Evolutionary conservation across 2,888 invertebrate genomes (phyloP).

Genomic region (Pristionchus fissidentatus): DNA sequence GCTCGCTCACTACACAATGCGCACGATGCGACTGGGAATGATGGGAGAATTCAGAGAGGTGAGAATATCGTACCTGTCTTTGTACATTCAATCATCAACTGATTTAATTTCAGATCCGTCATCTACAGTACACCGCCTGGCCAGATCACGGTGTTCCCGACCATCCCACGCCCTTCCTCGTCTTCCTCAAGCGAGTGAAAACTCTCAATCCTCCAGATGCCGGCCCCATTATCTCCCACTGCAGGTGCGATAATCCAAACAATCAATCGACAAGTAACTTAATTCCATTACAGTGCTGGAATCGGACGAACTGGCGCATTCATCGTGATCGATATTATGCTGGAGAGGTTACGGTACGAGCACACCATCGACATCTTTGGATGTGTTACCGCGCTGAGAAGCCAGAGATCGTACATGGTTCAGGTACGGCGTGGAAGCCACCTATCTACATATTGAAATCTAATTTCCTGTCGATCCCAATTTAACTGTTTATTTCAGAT

Average conservation of each 20-base stretch:
- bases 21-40: slow-evolving; percentile 86
- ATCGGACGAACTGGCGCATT: slow-evolving; percentile 96
- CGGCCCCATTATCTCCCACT: slow-evolving; percentile 94
- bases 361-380: slow-evolving; percentile 99
- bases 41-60: slow-evolving; percentile 30
- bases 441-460: neutral
- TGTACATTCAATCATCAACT: slow-evolving; percentile 55
- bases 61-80: neutral
- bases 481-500: too few species aligned
- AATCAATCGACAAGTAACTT: neutral
- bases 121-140: slow-evolving; percentile 99
- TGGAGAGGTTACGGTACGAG: slow-evolving; percentile 95
- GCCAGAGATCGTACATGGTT: slow-evolving; percentile 99
- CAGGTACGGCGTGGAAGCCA: slow-evolving; percentile 78
- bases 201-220: slow-evolving; percentile 91
- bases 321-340: slow-evolving; percentile 98
- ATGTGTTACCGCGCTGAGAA: slow-evolving; percentile 95
- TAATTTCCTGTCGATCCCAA: too few species aligned
- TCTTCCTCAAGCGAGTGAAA: slow-evolving; percentile 93
- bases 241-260: slow-evolving; percentile 78
- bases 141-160: slow-evolving; percentile 99
- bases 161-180: slow-evolving; percentile 97
- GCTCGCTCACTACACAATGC: slow-evolving; percentile 95
- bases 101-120: slow-evolving; percentile 83
- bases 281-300: slow-evolving; percentile 81